Conservation (phyloP, 2,888 invertebrate genomes). For the Hirtodrosophila alboralis region DNA sequence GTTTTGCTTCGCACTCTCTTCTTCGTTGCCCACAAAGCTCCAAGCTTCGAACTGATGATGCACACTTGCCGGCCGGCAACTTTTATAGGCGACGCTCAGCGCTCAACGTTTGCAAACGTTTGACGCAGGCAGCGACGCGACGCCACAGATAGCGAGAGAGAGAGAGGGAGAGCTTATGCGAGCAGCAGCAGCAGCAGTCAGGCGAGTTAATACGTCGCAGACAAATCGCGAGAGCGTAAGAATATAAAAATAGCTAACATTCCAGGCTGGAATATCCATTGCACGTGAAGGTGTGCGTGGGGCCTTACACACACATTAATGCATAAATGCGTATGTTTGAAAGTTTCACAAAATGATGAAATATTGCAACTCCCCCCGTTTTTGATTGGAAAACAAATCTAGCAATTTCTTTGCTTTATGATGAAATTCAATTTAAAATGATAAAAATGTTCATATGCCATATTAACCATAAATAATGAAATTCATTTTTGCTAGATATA, state of each 20-base stretch:
- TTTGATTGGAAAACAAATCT: too few relatives aligned
- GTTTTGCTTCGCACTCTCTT: conserved; percentile 2
- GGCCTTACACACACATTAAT: too few relatives aligned
- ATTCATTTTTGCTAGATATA: too few relatives aligned
- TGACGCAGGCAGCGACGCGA: conserved; percentile 33
- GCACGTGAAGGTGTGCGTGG: too few relatives aligned
- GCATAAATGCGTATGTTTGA: not conserved
- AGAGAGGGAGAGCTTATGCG: conserved; percentile 3
- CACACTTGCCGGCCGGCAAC: conserved; percentile 57
- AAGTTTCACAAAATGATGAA: conserved; percentile 36
- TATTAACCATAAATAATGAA: too few relatives aligned
- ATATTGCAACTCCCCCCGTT: conserved; percentile 10
- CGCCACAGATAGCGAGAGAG: not conserved
- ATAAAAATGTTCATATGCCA: too few relatives aligned
- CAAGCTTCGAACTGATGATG: conserved; percentile 56
- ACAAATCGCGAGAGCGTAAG: too few relatives aligned
- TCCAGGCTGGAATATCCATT: too few relatives aligned
- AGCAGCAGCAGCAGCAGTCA: not conserved
- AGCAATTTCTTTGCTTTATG: conserved; percentile 1
- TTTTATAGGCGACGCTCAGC: conserved; percentile 66
- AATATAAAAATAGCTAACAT: too few relatives aligned
- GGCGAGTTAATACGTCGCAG: conserved; percentile 2
- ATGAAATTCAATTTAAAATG: conserved; percentile 7
- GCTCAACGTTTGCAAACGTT: conserved; percentile 42
- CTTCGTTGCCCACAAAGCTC: conserved; percentile 29